These are phyloP conservation scores for Coleophora deauratella DNA, from an alignment of 2,888 invertebrate species.

Conservation along the genomic window DNA sequence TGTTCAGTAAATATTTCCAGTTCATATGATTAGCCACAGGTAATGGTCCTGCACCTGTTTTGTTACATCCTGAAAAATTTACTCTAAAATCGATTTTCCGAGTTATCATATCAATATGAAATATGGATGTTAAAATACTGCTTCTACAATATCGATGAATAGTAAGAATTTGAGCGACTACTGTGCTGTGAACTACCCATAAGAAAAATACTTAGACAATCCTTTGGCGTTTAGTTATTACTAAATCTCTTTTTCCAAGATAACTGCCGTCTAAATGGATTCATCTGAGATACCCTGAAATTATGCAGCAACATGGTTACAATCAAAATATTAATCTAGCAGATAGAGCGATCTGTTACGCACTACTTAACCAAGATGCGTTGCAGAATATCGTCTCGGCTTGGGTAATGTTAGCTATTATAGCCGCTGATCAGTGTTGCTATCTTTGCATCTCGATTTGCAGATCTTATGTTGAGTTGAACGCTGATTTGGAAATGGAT, in stretches of 20 bases:
- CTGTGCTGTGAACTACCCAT: no score
- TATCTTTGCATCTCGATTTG: neutral
- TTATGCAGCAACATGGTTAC: neutral
- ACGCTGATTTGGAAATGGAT: neutral
- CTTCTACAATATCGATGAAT: no score
- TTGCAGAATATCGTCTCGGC: constrained; percentile 1
- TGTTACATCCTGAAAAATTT: no score
- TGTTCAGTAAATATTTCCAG: no score
- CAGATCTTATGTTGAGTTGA: neutral
- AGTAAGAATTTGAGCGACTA: no score
- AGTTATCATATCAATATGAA: no score
- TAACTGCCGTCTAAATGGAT: neutral
- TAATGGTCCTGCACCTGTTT: no score
- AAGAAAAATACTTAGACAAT: no score
- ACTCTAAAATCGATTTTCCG: no score
- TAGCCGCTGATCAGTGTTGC: neutral
- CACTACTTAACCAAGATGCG: constrained; percentile 15
- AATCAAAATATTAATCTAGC: constrained; percentile 4
- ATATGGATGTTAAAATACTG: no score
- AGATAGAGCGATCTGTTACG: constrained; percentile 11
- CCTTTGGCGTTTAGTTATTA: no score
- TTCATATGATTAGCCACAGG: no score
- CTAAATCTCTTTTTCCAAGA: neutral
- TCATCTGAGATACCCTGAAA: neutral
- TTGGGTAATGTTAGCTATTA: neutral